These are phyloP conservation scores for Drosophila atroscutellata DNA, from an alignment of 2,888 invertebrate species.

Conservation along the genomic window DNA sequence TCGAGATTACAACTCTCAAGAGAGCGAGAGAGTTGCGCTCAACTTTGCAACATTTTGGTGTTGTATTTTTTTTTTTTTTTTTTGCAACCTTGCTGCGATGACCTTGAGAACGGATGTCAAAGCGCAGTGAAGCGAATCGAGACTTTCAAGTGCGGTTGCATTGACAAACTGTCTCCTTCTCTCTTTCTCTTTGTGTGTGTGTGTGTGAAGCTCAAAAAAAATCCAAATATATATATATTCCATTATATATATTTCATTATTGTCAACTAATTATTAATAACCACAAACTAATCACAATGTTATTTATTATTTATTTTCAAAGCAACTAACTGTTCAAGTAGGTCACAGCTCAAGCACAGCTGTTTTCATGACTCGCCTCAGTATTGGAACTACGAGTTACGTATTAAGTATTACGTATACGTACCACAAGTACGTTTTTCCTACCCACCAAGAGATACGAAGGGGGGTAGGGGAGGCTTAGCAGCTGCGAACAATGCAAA, in stretches of 20 bases:
- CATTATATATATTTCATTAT: too few relatives aligned
- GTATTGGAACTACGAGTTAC: neutral
- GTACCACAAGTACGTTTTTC: neutral
- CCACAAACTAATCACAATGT: neutral
- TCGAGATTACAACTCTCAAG: neutral
- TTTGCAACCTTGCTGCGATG: constrained; percentile 16
- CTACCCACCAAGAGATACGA: neutral
- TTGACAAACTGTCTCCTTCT: neutral
- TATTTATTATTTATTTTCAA: neutral
- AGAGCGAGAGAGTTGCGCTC: constrained; percentile 5
- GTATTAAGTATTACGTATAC: neutral
- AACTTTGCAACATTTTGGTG: constrained; percentile 18
- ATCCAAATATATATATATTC: too few relatives aligned
- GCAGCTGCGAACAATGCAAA: constrained; percentile 8
- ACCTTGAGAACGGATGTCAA: constrained; percentile 52
- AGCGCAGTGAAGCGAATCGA: constrained; percentile 36
- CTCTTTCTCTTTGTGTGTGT: neutral
- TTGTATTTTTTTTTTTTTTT: neutral
- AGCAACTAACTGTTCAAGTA: neutral
- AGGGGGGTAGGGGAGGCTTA: neutral
- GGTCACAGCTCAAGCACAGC: neutral
- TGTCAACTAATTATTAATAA: neutral
- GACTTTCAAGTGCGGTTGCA: constrained; percentile 14
- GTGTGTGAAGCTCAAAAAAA: neutral
- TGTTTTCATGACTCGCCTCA: neutral